Percentiles rank a stretch among this genome's conserved stretches.
These are phyloP conservation scores for Corydoras maculifer DNA, from an alignment of 2,113 vertebrate genomes.

Conservation along the genomic window DNA sequence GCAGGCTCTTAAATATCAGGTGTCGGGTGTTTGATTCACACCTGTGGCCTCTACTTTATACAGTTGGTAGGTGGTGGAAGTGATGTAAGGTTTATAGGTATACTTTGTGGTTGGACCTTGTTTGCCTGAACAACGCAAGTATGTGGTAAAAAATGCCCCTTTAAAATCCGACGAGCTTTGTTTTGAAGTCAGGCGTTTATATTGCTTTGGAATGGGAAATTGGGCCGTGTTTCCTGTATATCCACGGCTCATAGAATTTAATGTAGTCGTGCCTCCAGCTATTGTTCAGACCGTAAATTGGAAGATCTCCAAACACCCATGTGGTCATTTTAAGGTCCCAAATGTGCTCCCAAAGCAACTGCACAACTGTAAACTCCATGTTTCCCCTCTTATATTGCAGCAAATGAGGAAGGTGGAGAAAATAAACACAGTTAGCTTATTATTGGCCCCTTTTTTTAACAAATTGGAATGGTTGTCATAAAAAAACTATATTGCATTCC, in stretches of 20 bases:
- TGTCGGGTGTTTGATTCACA: constrained; percentile 55
- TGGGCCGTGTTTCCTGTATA: constrained; percentile 18
- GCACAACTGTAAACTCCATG: neutral
- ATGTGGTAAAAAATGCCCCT: constrained; percentile 46
- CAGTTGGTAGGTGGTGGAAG: constrained; percentile 48
- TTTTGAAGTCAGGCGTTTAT: constrained; percentile 41
- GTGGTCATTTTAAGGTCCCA: constrained; percentile 15
- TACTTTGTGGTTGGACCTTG: constrained; percentile 57
- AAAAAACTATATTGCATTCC: too few species aligned
- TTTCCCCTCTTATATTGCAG: neutral
- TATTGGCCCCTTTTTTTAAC: neutral
- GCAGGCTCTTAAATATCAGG: constrained; percentile 57
- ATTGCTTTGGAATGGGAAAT: constrained; percentile 22
- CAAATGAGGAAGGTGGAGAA: neutral
- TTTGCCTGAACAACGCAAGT: constrained; percentile 53
- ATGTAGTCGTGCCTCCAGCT: constrained; percentile 20
- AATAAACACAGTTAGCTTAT: neutral
- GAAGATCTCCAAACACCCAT: constrained; percentile 16
- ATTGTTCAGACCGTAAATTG: constrained; percentile 18
- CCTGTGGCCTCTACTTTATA: constrained; percentile 53
- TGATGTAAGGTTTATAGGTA: constrained; percentile 56
- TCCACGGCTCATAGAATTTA: constrained; percentile 25
- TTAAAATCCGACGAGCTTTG: constrained; percentile 40
- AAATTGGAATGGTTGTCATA: neutral
- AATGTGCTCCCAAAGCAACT: constrained; percentile 17